Conservation (phyloP, 1,140 invertebrate species). For the Cyrtorhinus lividipennis region DNA sequence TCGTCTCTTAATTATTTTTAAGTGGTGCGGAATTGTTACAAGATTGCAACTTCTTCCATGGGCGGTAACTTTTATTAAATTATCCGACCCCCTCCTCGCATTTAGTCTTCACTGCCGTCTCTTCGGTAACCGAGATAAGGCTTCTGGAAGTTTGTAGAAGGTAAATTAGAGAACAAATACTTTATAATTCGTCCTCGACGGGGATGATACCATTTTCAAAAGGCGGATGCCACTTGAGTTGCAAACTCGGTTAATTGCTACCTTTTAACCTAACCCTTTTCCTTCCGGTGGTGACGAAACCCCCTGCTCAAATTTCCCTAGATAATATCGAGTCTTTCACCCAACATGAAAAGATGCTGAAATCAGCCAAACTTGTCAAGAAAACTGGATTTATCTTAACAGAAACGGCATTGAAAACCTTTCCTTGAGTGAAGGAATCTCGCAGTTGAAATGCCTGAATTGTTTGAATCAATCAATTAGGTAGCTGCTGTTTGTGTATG, state of each 20-base stretch:
- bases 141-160: neutral
- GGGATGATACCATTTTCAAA: neutral
- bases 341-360: too few relatives aligned
- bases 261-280: constrained; percentile 2
- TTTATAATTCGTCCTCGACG: neutral
- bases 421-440: too few relatives aligned
- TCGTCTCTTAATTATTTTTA: constrained; percentile 18
- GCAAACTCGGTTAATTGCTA: constrained; percentile 8
- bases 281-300: too few relatives aligned
- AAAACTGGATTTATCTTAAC: too few relatives aligned
- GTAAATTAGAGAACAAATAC: constrained; percentile 15
- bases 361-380: too few relatives aligned
- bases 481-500: too few relatives aligned
- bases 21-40: constrained; percentile 20
- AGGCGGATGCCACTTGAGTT: neutral
- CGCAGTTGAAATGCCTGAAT: too few relatives aligned
- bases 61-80: constrained; percentile 19
- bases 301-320: too few relatives aligned
- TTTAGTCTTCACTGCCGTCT: neutral
- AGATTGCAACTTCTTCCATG: constrained; percentile 12
- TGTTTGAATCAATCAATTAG: too few relatives aligned
- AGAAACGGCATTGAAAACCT: too few relatives aligned
- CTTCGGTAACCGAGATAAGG: neutral
- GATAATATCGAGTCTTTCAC: too few relatives aligned
- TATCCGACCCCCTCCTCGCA: constrained; percentile 5